Percentiles rank a stretch among this genome's conserved stretches.
Conservation (phyloP, 1,140 invertebrate genomes). For the Propsilocerus akamusi region DNA sequence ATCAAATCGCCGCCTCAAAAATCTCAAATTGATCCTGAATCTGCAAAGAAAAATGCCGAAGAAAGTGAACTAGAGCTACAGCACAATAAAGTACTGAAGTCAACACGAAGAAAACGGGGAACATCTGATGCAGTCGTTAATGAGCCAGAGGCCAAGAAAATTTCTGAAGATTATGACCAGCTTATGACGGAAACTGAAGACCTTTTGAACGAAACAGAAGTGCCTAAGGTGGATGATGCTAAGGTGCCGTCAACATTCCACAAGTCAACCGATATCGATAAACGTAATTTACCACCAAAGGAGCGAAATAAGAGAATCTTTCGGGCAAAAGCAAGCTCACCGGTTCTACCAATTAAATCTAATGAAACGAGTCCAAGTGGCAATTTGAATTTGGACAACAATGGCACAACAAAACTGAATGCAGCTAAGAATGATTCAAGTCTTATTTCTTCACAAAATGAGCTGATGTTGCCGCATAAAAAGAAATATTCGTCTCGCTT, state of each 20-base stretch:
- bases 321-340: neutral
- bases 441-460: neutral
- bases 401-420: neutral
- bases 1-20: no score
- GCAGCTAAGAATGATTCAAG: neutral
- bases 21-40: neutral
- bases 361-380: neutral
- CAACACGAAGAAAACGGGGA: neutral
- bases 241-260: conserved; percentile 24
- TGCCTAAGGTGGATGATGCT: conserved; percentile 29
- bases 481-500: neutral
- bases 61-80: neutral
- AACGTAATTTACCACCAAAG: conserved; percentile 14
- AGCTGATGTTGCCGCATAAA: neutral
- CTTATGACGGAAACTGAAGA: conserved; percentile 27
- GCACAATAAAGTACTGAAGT: neutral
- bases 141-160: neutral
- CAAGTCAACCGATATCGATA: conserved; percentile 13
- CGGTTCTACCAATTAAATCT: neutral
- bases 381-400: neutral
- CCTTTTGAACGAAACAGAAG: conserved; percentile 30
- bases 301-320: conserved; percentile 20
- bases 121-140: neutral
- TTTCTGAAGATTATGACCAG: conserved; percentile 21
- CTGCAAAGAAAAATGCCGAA: neutral